Base-by-base conservation (phyloP, 2,888 invertebrate species). In the Colletes collaris region DNA sequence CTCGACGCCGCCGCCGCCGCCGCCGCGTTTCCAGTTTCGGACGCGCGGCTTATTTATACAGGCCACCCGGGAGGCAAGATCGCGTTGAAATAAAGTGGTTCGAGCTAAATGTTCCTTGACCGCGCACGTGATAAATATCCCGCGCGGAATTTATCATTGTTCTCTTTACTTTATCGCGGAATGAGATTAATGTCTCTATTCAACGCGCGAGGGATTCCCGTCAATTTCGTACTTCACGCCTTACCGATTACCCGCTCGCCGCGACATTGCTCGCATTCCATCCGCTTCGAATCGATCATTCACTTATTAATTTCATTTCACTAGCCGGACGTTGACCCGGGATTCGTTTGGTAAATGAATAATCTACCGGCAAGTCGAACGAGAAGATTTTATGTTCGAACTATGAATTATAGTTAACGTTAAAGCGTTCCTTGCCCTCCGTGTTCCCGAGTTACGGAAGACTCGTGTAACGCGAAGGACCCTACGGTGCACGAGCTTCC, bases 21-120 rank as follows among this genome's bases (percentile, higher is more conserved):
- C 35, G 27, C 49, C 49, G 62, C 81, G 86, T 86, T 88, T 87
- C 86, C 84, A 85, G 84, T 88, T 86, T 88, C 75, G 83, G 79
- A 75, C 73, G 73, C n/a, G 76, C 72, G 85, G 79, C 86, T 89
- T 90, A 89, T 90, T 90, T 89, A 90, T 87, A 83, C 70, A 83
- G 90, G 87, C 90, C 90, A 90, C 91, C 90, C 91, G 85, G 70
- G 68, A 78, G 44, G 77, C 72, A 70, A 75, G 75, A 81, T 83
- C 73, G 76, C 64, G 84, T 85, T 87, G 86, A 84, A 86, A 85
- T 85, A 86, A 87, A 89, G 83, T 87, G 88, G 88, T 87, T 84
- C 83, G 86, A 88, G 88, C 86, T 90, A 89, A 90, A 90, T 88
- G 88, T 88, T 87, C 84, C 88, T 86, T 86, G 83, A 82, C 85